Base-by-base conservation (phyloP, 1,140 invertebrate species). In the Bombus balteatus region DNA sequence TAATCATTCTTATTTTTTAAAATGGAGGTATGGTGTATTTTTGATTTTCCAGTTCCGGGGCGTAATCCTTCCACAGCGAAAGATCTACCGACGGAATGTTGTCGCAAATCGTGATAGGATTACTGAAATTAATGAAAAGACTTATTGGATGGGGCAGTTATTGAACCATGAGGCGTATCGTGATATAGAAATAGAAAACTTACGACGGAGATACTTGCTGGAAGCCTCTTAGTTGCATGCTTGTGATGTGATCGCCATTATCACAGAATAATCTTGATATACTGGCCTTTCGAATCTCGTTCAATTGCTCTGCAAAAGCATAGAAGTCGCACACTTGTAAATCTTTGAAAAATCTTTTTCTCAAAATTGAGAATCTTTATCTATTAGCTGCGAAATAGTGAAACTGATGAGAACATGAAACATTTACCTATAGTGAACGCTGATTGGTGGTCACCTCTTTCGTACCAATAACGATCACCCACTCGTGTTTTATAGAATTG, bases 241-340 rank as follows among this genome's bases (percentile, higher is more conserved):
- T 95, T 77, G 96, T 94, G 59, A 98, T 96, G 73, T 97, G 95
- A 90, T 98, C 97, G 9, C 97, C 97, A 92, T 99, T 99, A 91
- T 99, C 97, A 92, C 99, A 99, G 39, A 99, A 94, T 12, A 99
- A 94, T 81, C 98, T 96, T 0, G 98, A 97, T 84, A 99, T 96
- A 72, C 96, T 97, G 0, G 96, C 95, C 92, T 98, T 98, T 25
- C 98, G 96, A 85, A 99, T 97, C 95, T 99, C 97, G 66, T 96
- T 95, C 12, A 99, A 94, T 97, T 99, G 98, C 90, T 97, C 98
- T 98, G 90, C 9, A 95, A 93, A 87, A 73, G 18, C 2, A 12
- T 22, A 28, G 0, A 28, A 62, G 28, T 62, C 28, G 28, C 12
- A n/a, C 28, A 0, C 10, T 22, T 0, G 47, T 53, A 22, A 53